These are phyloP conservation scores for Aleiodes alternator DNA, from an alignment of 2,888 invertebrate species.

Conservation along the genomic window DNA sequence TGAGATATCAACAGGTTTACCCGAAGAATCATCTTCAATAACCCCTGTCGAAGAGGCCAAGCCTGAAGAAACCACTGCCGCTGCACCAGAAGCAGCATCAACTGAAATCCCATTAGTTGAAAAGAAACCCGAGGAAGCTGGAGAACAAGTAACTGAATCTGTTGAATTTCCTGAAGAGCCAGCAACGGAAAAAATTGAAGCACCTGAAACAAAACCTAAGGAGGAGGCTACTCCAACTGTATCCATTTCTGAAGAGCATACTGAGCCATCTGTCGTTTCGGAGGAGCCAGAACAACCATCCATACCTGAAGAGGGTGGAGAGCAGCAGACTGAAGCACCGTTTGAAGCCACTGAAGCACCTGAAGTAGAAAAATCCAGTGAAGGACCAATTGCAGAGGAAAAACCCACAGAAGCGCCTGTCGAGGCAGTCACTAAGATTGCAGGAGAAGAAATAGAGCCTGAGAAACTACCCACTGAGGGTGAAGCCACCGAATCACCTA, in stretches of 20 bases:
- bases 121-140: slow-evolving; percentile 12
- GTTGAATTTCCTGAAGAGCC: slow-evolving; percentile 30
- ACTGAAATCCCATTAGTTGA: slow-evolving; percentile 32
- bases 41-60: slow-evolving; percentile 13
- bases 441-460: not conserved
- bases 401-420: not conserved
- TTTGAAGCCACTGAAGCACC: slow-evolving; percentile 26
- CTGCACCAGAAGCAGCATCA: not conserved
- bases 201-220: slow-evolving; percentile 30
- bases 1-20: slow-evolving; percentile 1
- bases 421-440: not conserved
- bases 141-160: slow-evolving; percentile 20
- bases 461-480: not conserved
- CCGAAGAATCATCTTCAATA: slow-evolving; percentile 15
- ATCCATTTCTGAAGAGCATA: slow-evolving; percentile 24
- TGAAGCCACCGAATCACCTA: not conserved
- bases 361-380: slow-evolving; percentile 36
- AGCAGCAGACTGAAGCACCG: not conserved
- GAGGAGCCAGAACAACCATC: slow-evolving; percentile 47
- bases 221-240: slow-evolving; percentile 31
- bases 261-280: slow-evolving; percentile 37
- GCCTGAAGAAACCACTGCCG: too few relatives aligned
- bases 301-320: slow-evolving; percentile 28
- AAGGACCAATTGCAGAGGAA: not conserved
- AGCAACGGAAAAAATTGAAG: slow-evolving; percentile 30